phyloP scores from a whole-genome alignment of 2,113 vertebrate genomes.

The Eleginops maclovinus region DNA sequence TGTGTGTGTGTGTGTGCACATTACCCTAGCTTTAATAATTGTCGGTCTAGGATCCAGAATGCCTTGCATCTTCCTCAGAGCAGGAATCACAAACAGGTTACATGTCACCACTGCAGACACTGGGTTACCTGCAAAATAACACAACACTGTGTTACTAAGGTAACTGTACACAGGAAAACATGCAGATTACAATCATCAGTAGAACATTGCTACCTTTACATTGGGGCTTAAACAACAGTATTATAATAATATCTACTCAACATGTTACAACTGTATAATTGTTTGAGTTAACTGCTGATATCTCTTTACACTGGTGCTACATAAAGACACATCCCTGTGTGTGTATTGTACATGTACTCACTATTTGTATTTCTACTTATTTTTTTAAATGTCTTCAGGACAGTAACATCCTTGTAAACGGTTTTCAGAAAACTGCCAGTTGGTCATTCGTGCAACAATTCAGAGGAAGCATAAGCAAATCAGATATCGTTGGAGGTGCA shows the following conservation, averaged over 20 bases:
- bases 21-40: constrained; percentile 99
- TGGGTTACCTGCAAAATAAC: constrained; percentile 89
- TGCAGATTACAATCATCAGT: background rate
- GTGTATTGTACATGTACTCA: background rate
- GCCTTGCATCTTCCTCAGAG: constrained; percentile 99
- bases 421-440: background rate
- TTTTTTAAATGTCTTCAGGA: background rate
- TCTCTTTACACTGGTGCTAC: background rate
- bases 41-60: constrained; percentile 98
- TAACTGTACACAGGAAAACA: background rate
- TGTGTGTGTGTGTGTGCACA: constrained; percentile 2
- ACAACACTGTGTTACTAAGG: background rate
- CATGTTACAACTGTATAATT: background rate
- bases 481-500: background rate
- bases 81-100: constrained; percentile 99
- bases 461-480: background rate
- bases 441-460: background rate
- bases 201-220: background rate
- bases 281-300: background rate
- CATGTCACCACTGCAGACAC: constrained; percentile 99
- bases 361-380: no score
- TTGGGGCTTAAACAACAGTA: background rate
- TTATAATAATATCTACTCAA: background rate
- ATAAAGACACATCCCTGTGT: background rate
- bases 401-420: background rate